Percentiles rank a stretch among this genome's conserved stretches.
These are phyloP conservation scores for Orthosia gothica DNA, from an alignment of 2,888 invertebrate species.

Conservation along the genomic window DNA sequence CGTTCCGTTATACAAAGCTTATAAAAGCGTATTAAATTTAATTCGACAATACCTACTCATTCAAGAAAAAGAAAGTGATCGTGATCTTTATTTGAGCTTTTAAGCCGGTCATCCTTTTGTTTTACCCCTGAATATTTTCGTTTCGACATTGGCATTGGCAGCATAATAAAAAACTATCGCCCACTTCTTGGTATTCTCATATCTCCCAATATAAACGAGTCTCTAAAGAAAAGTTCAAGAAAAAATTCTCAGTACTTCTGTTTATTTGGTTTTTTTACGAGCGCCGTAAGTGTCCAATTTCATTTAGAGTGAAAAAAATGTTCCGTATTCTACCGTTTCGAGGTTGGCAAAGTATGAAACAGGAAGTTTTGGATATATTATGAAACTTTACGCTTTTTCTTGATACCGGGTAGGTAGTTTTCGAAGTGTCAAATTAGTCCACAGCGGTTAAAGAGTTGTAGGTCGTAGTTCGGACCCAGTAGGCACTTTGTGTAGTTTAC, in stretches of 20 bases:
- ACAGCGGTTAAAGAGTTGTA: too few relatives aligned
- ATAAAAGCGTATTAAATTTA: neutral
- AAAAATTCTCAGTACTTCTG: slow-evolving; percentile 48
- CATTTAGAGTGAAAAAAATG: slow-evolving; percentile 55
- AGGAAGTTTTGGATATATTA: slow-evolving; percentile 41
- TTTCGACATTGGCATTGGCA: slow-evolving; percentile 10
- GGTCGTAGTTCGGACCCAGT: too few relatives aligned
- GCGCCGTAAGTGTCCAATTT: slow-evolving; percentile 60
- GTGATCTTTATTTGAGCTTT: neutral
- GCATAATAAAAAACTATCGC: slow-evolving; percentile 41
- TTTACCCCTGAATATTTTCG: slow-evolving; percentile 15
- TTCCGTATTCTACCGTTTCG: slow-evolving; percentile 32
- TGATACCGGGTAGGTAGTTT: neutral
- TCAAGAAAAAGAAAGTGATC: neutral
- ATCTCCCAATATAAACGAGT: slow-evolving; percentile 38
- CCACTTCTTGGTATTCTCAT: slow-evolving; percentile 37
- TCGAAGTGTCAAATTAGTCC: neutral
- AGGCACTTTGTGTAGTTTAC: too few relatives aligned
- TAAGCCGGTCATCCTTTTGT: neutral
- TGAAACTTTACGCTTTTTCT: slow-evolving; percentile 18
- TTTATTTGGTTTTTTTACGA: slow-evolving; percentile 64
- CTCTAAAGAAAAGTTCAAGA: slow-evolving; percentile 48
- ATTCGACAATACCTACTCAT: neutral
- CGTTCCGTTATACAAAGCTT: too few relatives aligned
- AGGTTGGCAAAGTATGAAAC: slow-evolving; percentile 40